Evolutionary conservation across 2,113 vertebrate genomes (phyloP), one percentile per base, ranked within the genome.

Genomic region (Hymenochirus boettgeri): DNA sequence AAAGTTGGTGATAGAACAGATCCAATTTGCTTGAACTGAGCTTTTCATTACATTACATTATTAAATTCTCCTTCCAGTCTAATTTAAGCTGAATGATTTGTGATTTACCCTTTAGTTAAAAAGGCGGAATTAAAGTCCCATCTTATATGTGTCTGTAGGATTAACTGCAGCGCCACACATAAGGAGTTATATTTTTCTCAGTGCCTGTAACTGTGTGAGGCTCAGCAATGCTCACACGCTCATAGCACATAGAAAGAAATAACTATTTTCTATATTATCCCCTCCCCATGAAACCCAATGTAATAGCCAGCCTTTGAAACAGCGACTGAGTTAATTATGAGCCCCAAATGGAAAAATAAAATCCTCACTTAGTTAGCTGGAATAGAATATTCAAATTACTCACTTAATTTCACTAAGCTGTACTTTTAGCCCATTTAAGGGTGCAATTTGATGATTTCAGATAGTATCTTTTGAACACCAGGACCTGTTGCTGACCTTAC

Each of bases 361-460:
- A 60, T 50, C 47, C 57, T 31, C 56, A 69, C 65, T 69, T 69
- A 69, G 53, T 65, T 65, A 65, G 53, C 29, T 57, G 19, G 22
- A 65, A 51, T 29, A 22, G 65, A 60, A 69, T 69, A 69, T 69
- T 69, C 25, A 69, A 69, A 69, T 69, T 69, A 69, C 65, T 69
- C 47, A 69, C 65, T 69, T 69, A 69, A 69, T 69, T 69, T 50
- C 65, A 59, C 65, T 58, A 53, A 60, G 47, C 25, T 19, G 37
- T 35, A 53, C 56, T 52, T 57, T 51, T 53, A 60, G 56, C 33
- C 64, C 65, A 69, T 48, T 69, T 69, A 69, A 53, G 65, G 57
- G 65, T 69, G 51, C 65, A 69, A 69, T 69, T 69, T 69, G 47
- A 69, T 69, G 65, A 69, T 69, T 69, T 60, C 39, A 57, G 65